Conservation (phyloP, 2,888 invertebrate species). For the Gasteruption jaculator region DNA sequence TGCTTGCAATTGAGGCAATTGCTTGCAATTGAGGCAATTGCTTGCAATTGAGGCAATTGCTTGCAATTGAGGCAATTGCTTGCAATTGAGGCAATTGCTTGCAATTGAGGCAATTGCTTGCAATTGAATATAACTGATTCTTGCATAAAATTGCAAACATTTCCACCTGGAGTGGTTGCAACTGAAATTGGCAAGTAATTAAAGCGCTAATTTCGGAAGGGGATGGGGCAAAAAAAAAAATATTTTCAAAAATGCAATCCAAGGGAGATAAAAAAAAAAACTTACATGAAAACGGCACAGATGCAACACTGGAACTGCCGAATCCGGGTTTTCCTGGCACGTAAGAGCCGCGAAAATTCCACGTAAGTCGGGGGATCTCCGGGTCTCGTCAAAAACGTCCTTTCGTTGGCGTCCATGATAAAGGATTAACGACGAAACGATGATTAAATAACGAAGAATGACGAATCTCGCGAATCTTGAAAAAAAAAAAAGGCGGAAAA, state of each 20-base stretch:
- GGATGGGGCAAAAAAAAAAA: conserved; percentile 1
- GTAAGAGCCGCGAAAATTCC: conserved; percentile 53
- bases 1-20: too few relatives aligned
- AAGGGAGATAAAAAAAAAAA: conserved; percentile 26
- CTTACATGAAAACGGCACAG: conserved; percentile 68
- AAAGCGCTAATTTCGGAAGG: too few relatives aligned
- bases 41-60: too few relatives aligned
- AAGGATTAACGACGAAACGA: conserved; percentile 7
- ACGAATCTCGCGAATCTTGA: not conserved
- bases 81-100: too few relatives aligned
- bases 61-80: too few relatives aligned
- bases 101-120: too few relatives aligned
- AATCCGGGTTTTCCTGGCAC: conserved; percentile 51
- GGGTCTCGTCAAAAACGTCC: conserved; percentile 53
- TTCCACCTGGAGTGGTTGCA: too few relatives aligned
- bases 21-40: too few relatives aligned
- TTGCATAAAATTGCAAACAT: too few relatives aligned
- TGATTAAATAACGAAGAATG: conserved; percentile 1
- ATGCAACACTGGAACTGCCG: conserved; percentile 68
- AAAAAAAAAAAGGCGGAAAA: not conserved
- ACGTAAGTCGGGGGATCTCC: conserved; percentile 52
- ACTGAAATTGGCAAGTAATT: too few relatives aligned
- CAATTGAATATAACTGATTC: too few relatives aligned
- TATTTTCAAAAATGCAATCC: not conserved
- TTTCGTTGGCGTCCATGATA: conserved; percentile 48